phyloP scores from a whole-genome alignment of 1,140 invertebrate genomes.

The Archegozetes longisetosus region DNA sequence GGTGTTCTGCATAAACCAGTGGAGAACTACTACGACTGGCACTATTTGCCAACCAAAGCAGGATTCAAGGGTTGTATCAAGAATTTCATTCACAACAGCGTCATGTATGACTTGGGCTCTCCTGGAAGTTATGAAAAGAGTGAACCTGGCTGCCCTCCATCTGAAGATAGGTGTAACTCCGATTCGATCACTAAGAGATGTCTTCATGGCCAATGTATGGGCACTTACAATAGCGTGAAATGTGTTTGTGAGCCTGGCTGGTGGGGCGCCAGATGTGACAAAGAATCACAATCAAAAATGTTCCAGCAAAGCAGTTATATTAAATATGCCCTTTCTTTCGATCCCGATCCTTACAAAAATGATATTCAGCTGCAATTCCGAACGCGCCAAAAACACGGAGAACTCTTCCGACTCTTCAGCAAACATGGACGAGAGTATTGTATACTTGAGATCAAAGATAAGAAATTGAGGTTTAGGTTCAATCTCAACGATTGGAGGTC shows the following conservation, averaged over 20 bases:
- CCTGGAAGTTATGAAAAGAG: slow-evolving; percentile 21
- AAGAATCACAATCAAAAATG: slow-evolving; percentile 50
- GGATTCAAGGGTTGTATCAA: slow-evolving; percentile 87
- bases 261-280: slow-evolving; percentile 68
- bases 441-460: slow-evolving; percentile 81
- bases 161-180: slow-evolving; percentile 21
- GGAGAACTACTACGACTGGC: slow-evolving; percentile 40
- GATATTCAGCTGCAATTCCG: slow-evolving; percentile 81
- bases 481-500: slow-evolving; percentile 70
- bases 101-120: slow-evolving; percentile 34
- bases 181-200: slow-evolving; percentile 20
- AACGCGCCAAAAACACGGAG: slow-evolving; percentile 76
- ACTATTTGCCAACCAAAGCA: slow-evolving; percentile 33
- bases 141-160: slow-evolving; percentile 21
- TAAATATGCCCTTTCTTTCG: slow-evolving; percentile 84
- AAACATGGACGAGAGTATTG: slow-evolving; percentile 89
- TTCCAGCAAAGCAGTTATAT: slow-evolving; percentile 86
- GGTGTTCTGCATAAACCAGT: slow-evolving; percentile 64
- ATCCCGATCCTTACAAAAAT: slow-evolving; percentile 75
- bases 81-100: slow-evolving; percentile 87
- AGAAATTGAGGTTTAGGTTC: slow-evolving; percentile 71
- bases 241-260: slow-evolving; percentile 85
- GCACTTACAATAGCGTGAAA: slow-evolving; percentile 61
- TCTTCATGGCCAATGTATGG: slow-evolving; percentile 82
- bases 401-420: slow-evolving; percentile 77